phyloP scores from a whole-genome alignment of 2,113 vertebrate genomes.

The Crotalus horridus region DNA sequence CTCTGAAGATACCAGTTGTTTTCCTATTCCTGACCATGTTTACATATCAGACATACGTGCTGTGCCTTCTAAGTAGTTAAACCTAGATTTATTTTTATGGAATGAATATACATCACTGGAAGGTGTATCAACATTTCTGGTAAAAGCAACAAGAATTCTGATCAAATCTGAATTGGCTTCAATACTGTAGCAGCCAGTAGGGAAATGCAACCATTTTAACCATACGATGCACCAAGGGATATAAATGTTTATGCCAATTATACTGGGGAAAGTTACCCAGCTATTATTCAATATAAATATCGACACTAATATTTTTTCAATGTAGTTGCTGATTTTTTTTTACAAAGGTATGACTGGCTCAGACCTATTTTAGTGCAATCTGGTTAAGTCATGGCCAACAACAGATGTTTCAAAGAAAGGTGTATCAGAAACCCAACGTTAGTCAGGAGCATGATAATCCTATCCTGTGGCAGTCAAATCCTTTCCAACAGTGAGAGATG shows the following conservation, averaged over 20 bases:
- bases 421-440: not conserved
- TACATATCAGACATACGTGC: not conserved
- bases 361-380: not conserved
- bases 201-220: not conserved
- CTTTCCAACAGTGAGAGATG: slow-evolving; percentile 3
- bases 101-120: not conserved
- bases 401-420: slow-evolving; percentile 15
- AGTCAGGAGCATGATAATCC: not conserved
- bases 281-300: not conserved
- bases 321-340: not conserved
- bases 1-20: not conserved
- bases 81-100: not conserved
- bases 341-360: not conserved
- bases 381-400: not conserved
- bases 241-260: not conserved
- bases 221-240: not conserved
- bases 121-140: not conserved
- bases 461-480: not conserved
- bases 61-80: not conserved
- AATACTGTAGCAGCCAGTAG: not conserved
- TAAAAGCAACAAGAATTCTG: not conserved
- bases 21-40: not conserved
- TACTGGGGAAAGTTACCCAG: not conserved
- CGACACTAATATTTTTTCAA: not conserved
- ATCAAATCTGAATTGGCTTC: not conserved